Conservation (phyloP, 2,888 invertebrate species). For the Ctenicera cuprea region DNA sequence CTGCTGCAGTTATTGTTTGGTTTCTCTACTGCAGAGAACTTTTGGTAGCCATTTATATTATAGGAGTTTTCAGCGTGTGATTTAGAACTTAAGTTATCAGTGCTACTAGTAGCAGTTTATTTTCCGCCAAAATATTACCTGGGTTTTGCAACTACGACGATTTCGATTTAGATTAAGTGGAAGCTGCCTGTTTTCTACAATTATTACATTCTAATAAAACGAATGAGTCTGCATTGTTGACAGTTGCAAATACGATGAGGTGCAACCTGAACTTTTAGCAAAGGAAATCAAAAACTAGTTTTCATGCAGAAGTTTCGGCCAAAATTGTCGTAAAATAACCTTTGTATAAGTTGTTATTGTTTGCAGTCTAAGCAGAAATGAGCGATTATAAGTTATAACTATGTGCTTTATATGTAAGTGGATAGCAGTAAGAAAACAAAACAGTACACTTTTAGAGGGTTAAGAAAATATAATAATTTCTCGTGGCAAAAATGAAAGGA, state of each 20-base stretch:
- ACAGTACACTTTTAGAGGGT: too few relatives aligned
- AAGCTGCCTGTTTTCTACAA: background rate
- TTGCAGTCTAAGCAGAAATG: too few relatives aligned
- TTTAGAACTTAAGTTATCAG: conserved; percentile 11
- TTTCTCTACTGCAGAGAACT: conserved; percentile 18
- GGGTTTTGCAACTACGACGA: conserved; percentile 7
- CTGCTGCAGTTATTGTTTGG: conserved; percentile 30
- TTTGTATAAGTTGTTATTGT: too few relatives aligned
- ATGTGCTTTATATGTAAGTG: too few relatives aligned
- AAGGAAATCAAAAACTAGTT: too few relatives aligned
- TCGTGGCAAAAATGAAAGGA: conserved; percentile 9
- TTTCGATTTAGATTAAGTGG: conserved; percentile 22
- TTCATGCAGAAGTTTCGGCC: too few relatives aligned
- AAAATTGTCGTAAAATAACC: too few relatives aligned
- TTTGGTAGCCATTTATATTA: conserved; percentile 19
- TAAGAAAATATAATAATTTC: conserved; percentile 1
- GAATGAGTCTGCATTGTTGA: too few relatives aligned
- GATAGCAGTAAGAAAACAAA: too few relatives aligned
- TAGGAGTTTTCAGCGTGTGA: background rate
- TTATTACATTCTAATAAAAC: background rate
- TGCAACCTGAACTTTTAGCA: too few relatives aligned
- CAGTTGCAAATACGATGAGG: too few relatives aligned
- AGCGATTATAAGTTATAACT: too few relatives aligned
- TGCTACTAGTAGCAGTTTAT: conserved; percentile 7
- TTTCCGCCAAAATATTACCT: conserved; percentile 6